phyloP scores from a whole-genome alignment of 2,888 invertebrate genomes.

The Leucophenga maculata region DNA sequence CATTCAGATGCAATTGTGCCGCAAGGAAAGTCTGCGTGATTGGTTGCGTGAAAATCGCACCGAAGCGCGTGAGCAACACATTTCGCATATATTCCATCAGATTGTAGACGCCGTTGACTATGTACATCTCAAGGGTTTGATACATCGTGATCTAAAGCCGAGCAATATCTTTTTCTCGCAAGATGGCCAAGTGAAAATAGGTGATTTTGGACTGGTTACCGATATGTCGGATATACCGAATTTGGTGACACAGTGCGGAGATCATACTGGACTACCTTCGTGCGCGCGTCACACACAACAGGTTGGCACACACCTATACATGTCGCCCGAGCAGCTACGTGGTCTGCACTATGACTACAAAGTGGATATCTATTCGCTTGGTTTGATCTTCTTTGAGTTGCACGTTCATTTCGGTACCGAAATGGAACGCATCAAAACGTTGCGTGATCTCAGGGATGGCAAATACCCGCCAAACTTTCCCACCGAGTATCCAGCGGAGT shows the following conservation, averaged over 20 bases:
- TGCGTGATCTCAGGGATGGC: conserved; percentile 79
- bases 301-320: conserved; percentile 93
- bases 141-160: conserved; percentile 96
- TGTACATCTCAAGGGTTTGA: conserved; percentile 91
- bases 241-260: conserved; percentile 62
- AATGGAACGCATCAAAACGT: conserved; percentile 85
- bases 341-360: conserved; percentile 87
- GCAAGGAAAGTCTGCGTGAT: conserved; percentile 89
- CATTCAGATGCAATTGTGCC: conserved; percentile 98
- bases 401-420: conserved; percentile 91
- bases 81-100: conserved; percentile 86
- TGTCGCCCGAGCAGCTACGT: conserved; percentile 95
- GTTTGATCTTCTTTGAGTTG: conserved; percentile 94
- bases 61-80: conserved; percentile 73
- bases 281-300: conserved; percentile 76
- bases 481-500: conserved; percentile 78
- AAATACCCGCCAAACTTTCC: conserved; percentile 81
- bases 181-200: conserved; percentile 93
- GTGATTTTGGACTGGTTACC: conserved; percentile 98
- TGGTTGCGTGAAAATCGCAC: conserved; percentile 82
- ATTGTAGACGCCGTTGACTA: conserved; percentile 96
- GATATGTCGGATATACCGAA: conserved; percentile 79
- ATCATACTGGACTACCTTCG: conserved; percentile 61
- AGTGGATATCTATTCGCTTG: conserved; percentile 95
- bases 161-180: conserved; percentile 94